Percentiles rank a stretch among this genome's conserved stretches.
These are phyloP conservation scores for Drosophila sucinea DNA, from an alignment of 1,140 invertebrate genomes.

Conservation along the genomic window DNA sequence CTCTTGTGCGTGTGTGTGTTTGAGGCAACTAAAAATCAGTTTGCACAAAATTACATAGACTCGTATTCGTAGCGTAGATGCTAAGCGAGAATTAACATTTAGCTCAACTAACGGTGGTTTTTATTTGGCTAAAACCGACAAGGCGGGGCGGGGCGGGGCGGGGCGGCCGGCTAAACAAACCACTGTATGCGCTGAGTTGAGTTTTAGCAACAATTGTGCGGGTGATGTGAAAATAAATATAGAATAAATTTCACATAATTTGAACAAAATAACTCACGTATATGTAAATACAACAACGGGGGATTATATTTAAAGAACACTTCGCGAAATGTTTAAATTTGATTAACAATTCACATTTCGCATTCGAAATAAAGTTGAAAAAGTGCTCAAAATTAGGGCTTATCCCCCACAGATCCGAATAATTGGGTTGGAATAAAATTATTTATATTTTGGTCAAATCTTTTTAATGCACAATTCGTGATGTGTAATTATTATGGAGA, in stretches of 20 bases:
- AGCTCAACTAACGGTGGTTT: constrained; percentile 58
- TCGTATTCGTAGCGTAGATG: constrained; percentile 32
- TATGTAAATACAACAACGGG: background rate
- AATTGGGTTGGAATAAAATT: too few relatives aligned
- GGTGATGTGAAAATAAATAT: constrained; percentile 17
- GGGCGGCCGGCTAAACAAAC: constrained; percentile 7
- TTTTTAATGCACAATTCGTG: too few relatives aligned
- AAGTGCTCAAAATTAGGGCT: too few relatives aligned
- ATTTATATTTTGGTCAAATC: too few relatives aligned
- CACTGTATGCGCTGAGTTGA: background rate
- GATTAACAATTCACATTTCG: too few relatives aligned
- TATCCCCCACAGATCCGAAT: too few relatives aligned
- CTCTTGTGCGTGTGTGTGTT: constrained; percentile 19
- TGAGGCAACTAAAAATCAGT: constrained; percentile 72
- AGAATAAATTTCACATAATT: constrained; percentile 13
- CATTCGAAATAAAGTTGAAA: too few relatives aligned
- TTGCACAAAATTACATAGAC: constrained; percentile 70
- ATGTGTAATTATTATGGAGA: too few relatives aligned
- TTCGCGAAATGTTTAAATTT: too few relatives aligned
- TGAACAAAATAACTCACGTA: constrained; percentile 5
- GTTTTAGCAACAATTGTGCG: constrained; percentile 10
- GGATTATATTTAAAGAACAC: constrained; percentile 5
- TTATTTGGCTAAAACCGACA: constrained; percentile 27
- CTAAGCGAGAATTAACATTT: constrained; percentile 77
- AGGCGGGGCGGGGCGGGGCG: background rate